These are phyloP conservation scores for Colletes collaris DNA, from an alignment of 2,888 invertebrate species.

Conservation along the genomic window DNA sequence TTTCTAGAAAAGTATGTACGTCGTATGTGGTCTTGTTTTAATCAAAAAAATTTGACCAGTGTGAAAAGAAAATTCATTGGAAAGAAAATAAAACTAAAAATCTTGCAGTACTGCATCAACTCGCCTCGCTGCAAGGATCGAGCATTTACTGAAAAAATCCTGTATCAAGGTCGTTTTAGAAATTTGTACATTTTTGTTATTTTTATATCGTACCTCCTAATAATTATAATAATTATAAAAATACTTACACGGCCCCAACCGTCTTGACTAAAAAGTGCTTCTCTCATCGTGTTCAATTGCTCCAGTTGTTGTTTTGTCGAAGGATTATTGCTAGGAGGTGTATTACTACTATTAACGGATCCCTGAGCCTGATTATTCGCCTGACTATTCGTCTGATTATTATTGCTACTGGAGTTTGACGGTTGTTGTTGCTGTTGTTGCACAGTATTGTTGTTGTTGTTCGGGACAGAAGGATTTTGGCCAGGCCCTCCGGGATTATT, in stretches of 20 bases:
- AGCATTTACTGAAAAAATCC: too few relatives aligned
- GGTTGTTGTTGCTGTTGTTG: slow-evolving; percentile 72
- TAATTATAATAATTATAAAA: not conserved
- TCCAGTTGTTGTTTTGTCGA: slow-evolving; percentile 93
- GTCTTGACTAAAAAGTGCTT: slow-evolving; percentile 95
- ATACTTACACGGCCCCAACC: slow-evolving; percentile 95
- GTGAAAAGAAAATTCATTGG: too few relatives aligned
- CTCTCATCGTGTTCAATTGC: slow-evolving; percentile 95
- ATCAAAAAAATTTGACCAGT: too few relatives aligned
- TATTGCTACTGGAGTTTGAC: slow-evolving; percentile 76
- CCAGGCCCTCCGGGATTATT: slow-evolving; percentile 76
- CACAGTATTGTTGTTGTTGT: slow-evolving; percentile 77
- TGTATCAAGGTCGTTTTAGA: too few relatives aligned
- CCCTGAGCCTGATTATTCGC: slow-evolving; percentile 77
- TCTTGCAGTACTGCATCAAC: too few relatives aligned
- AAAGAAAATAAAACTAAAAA: too few relatives aligned
- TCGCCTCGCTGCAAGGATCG: too few relatives aligned
- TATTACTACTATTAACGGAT: slow-evolving; percentile 72
- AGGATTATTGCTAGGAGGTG: slow-evolving; percentile 84
- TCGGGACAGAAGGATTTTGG: slow-evolving; percentile 77
- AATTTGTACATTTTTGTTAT: not conserved
- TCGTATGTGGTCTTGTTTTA: too few relatives aligned
- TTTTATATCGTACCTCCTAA: too few relatives aligned
- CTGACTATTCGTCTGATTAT: slow-evolving; percentile 78
- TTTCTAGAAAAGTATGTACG: too few relatives aligned